Percentiles rank a stretch among this genome's conserved stretches.
phyloP scores from a whole-genome alignment of 1,140 invertebrate genomes.

The Leptonema lineaticorne region DNA sequence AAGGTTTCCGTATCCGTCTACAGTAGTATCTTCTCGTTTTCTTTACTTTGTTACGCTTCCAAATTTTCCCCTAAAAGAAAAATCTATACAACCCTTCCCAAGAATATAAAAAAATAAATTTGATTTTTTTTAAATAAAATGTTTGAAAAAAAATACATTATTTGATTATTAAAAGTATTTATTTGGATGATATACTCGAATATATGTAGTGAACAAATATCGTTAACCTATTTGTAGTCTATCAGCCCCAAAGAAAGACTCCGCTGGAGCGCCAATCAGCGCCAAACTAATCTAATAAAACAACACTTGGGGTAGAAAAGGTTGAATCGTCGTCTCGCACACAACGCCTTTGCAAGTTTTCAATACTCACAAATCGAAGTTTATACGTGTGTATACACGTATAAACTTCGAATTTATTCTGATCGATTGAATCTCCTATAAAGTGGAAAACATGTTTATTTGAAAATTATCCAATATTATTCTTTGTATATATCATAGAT shows the following conservation, averaged over 20 bases:
- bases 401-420: too few species aligned
- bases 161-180: too few species aligned
- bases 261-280: conserved; percentile 32
- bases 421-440: too few species aligned
- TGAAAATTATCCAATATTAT: too few species aligned
- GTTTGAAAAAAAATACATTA: too few species aligned
- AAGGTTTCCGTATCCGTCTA: conserved; percentile 27
- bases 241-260: conserved; percentile 21
- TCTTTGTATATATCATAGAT: too few species aligned
- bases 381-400: not conserved
- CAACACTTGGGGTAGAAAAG: conserved; percentile 25
- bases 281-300: conserved; percentile 32
- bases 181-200: too few species aligned
- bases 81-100: too few species aligned
- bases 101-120: too few species aligned
- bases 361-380: not conserved
- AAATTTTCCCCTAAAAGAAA: conserved; percentile 10
- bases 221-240: conserved; percentile 23
- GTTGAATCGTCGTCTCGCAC: conserved; percentile 11
- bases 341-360: not conserved
- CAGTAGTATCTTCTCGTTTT: conserved; percentile 17
- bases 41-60: conserved; percentile 9
- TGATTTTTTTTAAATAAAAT: too few species aligned
- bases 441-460: too few species aligned
- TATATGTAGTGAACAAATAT: conserved; percentile 6